A percentile compares a stretch with the other conserved stretches of the same genome.
phyloP scores from a whole-genome alignment of 2,113 vertebrate species.

The Cardinalis cardinalis region DNA sequence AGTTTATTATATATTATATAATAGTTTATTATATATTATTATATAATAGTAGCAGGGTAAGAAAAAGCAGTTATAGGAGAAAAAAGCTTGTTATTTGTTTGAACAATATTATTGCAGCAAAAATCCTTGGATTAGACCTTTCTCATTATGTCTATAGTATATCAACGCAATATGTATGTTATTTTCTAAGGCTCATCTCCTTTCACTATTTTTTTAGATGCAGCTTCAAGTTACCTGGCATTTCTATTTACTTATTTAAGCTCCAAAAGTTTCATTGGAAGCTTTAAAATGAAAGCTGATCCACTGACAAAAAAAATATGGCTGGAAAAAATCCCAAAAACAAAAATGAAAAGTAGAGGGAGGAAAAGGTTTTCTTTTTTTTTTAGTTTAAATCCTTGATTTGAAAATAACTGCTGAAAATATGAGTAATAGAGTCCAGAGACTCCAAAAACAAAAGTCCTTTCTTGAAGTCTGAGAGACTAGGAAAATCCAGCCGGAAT shows the following conservation, averaged over 20 bases:
- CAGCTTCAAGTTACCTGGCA: background rate
- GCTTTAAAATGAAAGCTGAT: background rate
- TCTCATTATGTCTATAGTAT: background rate
- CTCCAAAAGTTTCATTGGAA: background rate
- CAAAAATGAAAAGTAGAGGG: background rate
- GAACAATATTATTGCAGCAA: background rate
- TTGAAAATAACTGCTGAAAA: background rate
- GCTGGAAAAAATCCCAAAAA: background rate
- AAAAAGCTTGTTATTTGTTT: background rate
- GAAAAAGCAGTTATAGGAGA: background rate
- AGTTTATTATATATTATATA: too few relatives aligned
- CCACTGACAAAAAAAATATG: background rate
- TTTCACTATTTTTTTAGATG: background rate
- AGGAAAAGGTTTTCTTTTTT: rapidly evolving
- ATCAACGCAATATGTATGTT: background rate
- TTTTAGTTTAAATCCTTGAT: background rate
- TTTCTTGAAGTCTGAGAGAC: background rate
- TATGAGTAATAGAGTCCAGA: background rate
- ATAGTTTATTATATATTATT: too few relatives aligned
- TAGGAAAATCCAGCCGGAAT: background rate
- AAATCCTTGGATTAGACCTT: background rate
- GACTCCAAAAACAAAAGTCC: rapidly evolving
- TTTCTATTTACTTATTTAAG: background rate
- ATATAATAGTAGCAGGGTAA: background rate
- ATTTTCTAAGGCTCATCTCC: background rate